Conservation (phyloP, 2,888 invertebrate genomes). For the Elgonia sp. region DNA sequence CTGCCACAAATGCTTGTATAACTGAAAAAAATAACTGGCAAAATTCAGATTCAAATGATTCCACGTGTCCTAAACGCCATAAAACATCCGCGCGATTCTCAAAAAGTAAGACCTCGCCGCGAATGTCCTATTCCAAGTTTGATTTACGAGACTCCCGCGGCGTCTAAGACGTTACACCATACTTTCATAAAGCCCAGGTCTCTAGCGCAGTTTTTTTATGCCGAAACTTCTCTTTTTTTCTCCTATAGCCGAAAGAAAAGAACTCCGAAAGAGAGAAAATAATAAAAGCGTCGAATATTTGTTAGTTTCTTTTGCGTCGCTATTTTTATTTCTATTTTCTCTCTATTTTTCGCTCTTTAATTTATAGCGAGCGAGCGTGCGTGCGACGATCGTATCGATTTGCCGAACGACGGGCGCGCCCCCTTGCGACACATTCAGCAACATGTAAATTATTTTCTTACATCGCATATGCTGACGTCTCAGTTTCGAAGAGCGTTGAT, state of each 20-base stretch:
- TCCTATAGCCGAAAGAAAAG: background rate
- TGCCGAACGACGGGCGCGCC: constrained; percentile 48
- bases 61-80: constrained; percentile 60
- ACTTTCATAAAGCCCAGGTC: constrained; percentile 71
- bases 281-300: constrained; percentile 7
- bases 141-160: constrained; percentile 75
- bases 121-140: constrained; percentile 69
- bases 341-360: constrained; percentile 1
- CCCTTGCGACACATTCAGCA: constrained; percentile 66
- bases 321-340: background rate
- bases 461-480: constrained; percentile 73
- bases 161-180: constrained; percentile 68
- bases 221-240: constrained; percentile 8
- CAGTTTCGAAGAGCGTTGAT: constrained; percentile 65
- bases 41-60: constrained; percentile 56
- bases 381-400: constrained; percentile 70
- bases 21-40: background rate
- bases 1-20: background rate
- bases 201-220: constrained; percentile 13
- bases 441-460: constrained; percentile 73
- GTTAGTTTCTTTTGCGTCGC: background rate
- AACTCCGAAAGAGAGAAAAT: background rate
- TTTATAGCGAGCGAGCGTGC: constrained; percentile 12
- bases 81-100: constrained; percentile 63
- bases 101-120: constrained; percentile 69